These are phyloP conservation scores for Azorinus chamasolen DNA, from an alignment of 2,888 invertebrate genomes.

Conservation along the genomic window DNA sequence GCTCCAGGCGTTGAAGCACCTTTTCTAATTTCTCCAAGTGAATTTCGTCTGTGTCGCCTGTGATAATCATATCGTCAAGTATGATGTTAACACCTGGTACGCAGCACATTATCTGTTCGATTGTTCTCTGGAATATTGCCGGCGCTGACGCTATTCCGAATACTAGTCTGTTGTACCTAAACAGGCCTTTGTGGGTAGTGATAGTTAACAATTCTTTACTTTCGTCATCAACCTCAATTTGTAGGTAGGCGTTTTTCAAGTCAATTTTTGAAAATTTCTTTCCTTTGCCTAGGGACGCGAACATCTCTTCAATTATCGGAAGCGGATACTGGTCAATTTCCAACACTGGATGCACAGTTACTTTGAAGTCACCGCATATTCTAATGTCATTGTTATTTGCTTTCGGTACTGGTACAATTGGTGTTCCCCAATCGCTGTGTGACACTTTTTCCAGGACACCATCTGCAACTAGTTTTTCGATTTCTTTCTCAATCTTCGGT, in stretches of 20 bases:
- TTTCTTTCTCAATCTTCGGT: constrained; percentile 56
- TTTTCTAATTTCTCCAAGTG: constrained; percentile 36
- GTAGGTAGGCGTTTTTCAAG: constrained; percentile 67
- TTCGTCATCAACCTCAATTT: constrained; percentile 52
- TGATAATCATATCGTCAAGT: constrained; percentile 46
- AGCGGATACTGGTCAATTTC: constrained; percentile 75
- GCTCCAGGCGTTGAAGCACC: constrained; percentile 23
- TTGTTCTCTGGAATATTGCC: constrained; percentile 65
- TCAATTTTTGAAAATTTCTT: constrained; percentile 69
- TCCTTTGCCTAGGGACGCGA: constrained; percentile 57
- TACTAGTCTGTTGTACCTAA: constrained; percentile 65
- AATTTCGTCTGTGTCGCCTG: constrained; percentile 20
- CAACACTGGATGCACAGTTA: constrained; percentile 71
- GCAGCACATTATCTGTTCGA: constrained; percentile 67
- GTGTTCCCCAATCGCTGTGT: constrained; percentile 68
- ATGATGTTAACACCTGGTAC: constrained; percentile 47
- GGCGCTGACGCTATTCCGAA: constrained; percentile 69
- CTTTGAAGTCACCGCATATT: constrained; percentile 74
- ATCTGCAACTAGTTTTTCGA: constrained; percentile 28
- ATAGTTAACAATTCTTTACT: constrained; percentile 60
- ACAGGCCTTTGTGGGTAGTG: constrained; percentile 68
- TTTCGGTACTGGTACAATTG: constrained; percentile 63
- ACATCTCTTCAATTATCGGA: constrained; percentile 72
- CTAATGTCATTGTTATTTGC: constrained; percentile 52
- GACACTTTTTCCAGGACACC: constrained; percentile 51